Conservation (phyloP, 1,140 invertebrate species). For the Acromyrmex charruanus region DNA sequence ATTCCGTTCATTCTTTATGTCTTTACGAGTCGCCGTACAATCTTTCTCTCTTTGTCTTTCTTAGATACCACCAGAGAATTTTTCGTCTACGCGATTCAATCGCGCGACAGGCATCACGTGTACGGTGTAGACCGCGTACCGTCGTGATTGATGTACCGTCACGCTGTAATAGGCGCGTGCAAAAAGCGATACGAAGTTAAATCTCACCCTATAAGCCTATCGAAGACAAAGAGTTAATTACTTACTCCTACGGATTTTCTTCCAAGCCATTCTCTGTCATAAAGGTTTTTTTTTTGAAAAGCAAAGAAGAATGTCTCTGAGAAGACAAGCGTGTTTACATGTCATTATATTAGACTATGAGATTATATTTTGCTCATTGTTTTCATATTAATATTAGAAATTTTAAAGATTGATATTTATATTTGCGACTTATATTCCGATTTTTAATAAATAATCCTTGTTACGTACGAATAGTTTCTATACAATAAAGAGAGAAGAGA, state of each 20-base stretch:
- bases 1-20: conserved; percentile 44
- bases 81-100: conserved; percentile 40
- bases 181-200: conserved; percentile 18
- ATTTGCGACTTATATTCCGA: not conserved
- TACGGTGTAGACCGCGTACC: not conserved
- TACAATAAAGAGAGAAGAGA: too few species aligned
- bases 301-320: conserved; percentile 28
- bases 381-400: conserved; percentile 26
- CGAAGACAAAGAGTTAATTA: conserved; percentile 60
- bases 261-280: conserved; percentile 21
- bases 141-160: conserved; percentile 46
- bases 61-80: conserved; percentile 14
- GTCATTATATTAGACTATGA: conserved; percentile 15
- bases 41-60: conserved; percentile 27
- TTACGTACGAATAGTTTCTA: not conserved
- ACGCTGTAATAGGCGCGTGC: conserved; percentile 36
- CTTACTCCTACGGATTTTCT: conserved; percentile 29
- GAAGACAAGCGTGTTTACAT: conserved; percentile 8
- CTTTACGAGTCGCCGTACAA: conserved; percentile 30
- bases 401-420: conserved; percentile 27
- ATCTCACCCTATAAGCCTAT: conserved; percentile 14
- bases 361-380: conserved; percentile 26
- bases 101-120: conserved; percentile 46
- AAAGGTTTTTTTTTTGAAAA: not conserved
- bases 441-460: not conserved